A percentile compares a stretch with the other conserved stretches of the same genome.
Evolutionary conservation across 1,140 invertebrate genomes (phyloP).

Genomic region (Drosophila bocki): DNA sequence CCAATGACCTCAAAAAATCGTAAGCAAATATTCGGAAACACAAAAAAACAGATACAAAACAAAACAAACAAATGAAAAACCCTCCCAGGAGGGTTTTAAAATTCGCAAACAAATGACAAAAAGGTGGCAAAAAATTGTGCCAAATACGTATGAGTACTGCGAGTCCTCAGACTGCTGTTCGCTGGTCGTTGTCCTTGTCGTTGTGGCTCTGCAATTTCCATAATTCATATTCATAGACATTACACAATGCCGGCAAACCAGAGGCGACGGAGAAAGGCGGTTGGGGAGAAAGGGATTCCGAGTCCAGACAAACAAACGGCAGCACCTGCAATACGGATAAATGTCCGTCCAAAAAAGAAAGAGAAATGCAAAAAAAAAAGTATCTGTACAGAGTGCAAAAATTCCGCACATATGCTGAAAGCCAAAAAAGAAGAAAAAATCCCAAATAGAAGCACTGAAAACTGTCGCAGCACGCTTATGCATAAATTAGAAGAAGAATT

Average conservation of each 20-base stretch:
- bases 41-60: neutral
- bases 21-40: slow-evolving; percentile 22
- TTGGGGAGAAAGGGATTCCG: slow-evolving; percentile 28
- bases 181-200: slow-evolving; percentile 65
- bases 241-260: slow-evolving; percentile 42
- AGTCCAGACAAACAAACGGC: slow-evolving; percentile 70
- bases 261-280: slow-evolving; percentile 14
- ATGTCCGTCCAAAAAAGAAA: slow-evolving; percentile 56
- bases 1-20: slow-evolving; percentile 47
- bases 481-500: slow-evolving; percentile 67
- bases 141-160: slow-evolving; percentile 46
- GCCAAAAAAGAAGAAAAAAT: neutral
- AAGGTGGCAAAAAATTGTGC: slow-evolving; percentile 42
- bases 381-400: slow-evolving; percentile 70
- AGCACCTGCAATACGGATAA: slow-evolving; percentile 83
- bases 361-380: slow-evolving; percentile 22
- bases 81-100: slow-evolving; percentile 36
- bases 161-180: slow-evolving; percentile 37
- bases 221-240: slow-evolving; percentile 84
- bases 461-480: slow-evolving; percentile 48
- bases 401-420: slow-evolving; percentile 68
- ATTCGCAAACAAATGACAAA: slow-evolving; percentile 42
- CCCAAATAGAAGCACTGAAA: slow-evolving; percentile 9
- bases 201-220: slow-evolving; percentile 76
- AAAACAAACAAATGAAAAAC: slow-evolving; percentile 17